phyloP scores from a whole-genome alignment of 2,113 vertebrate genomes.

The Macquaria ambigua region DNA sequence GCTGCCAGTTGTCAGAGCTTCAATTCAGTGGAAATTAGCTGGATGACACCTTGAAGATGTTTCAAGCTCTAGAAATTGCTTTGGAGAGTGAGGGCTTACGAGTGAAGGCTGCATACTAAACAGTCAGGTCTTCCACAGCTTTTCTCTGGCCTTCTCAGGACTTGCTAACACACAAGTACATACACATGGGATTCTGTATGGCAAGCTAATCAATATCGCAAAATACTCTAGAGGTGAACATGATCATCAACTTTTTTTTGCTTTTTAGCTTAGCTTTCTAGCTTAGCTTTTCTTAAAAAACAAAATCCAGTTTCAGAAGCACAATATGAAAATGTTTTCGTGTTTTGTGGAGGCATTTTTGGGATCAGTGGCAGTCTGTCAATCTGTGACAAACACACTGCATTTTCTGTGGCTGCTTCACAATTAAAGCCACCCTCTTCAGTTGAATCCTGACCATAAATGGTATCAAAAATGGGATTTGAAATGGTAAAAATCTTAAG shows the following conservation, averaged over 20 bases:
- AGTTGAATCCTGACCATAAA: too few relatives aligned
- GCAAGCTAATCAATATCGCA: neutral
- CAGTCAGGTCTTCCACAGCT: neutral
- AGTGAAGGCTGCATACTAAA: conserved; percentile 16
- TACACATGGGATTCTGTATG: neutral
- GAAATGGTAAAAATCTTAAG: too few relatives aligned
- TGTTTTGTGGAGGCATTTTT: too few relatives aligned
- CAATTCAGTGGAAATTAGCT: conserved; percentile 57
- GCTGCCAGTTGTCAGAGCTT: conserved; percentile 40
- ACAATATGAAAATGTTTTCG: too few relatives aligned
- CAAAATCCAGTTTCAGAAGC: too few relatives aligned
- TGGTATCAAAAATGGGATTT: too few relatives aligned
- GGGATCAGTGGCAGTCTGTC: too few relatives aligned
- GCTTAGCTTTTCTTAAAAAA: too few relatives aligned
- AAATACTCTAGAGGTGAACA: neutral
- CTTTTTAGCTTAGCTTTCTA: too few relatives aligned
- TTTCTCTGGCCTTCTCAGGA: neutral
- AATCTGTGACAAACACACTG: too few relatives aligned
- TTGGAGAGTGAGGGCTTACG: conserved; percentile 11
- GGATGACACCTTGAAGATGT: conserved; percentile 59
- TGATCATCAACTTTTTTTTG: neutral
- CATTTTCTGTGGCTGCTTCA: too few relatives aligned
- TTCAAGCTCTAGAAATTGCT: conserved; percentile 24
- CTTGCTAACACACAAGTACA: neutral
- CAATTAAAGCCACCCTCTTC: too few relatives aligned